Evolutionary conservation across 2,888 invertebrate species (phyloP).

Genomic region (Fissipunctia ypsillon): DNA sequence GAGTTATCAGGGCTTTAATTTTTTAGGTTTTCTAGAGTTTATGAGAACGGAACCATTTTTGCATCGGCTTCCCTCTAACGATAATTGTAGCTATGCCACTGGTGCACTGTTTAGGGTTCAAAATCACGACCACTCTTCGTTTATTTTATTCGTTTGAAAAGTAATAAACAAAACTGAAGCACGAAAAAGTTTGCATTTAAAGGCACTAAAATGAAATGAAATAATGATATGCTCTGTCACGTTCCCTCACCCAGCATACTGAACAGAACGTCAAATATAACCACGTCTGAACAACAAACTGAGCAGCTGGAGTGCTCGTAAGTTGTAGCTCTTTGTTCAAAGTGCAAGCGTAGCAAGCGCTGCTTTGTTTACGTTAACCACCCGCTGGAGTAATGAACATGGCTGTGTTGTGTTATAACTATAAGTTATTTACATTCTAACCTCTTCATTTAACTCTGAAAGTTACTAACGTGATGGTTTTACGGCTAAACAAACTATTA

Average conservation of each 20-base stretch:
- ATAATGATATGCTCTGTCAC: constrained; percentile 11
- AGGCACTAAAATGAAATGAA: constrained; percentile 1
- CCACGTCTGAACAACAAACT: neutral
- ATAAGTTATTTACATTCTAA: neutral
- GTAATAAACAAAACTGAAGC: neutral
- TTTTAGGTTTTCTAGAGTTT: no score
- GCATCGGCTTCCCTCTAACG: no score
- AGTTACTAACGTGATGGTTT: neutral
- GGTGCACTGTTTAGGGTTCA: neutral
- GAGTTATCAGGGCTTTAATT: no score
- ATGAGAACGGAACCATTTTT: no score
- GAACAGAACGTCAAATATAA: constrained; percentile 6
- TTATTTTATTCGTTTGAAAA: neutral
- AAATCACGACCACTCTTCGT: neutral
- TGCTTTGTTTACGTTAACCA: constrained; percentile 10
- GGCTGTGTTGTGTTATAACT: constrained; percentile 11
- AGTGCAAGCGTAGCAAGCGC: neutral
- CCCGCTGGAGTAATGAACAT: neutral
- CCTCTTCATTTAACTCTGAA: neutral
- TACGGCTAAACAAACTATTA: neutral
- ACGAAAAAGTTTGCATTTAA: neutral
- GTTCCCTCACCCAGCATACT: neutral
- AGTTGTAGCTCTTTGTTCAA: constrained; percentile 23
- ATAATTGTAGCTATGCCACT: no score
- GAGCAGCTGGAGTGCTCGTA: constrained; percentile 18